Percentiles rank a stretch among this genome's conserved stretches.
Evolutionary conservation across 2,797 vertebrate species (phyloP).

Genomic region (Ctenopoma multispine): DNA sequence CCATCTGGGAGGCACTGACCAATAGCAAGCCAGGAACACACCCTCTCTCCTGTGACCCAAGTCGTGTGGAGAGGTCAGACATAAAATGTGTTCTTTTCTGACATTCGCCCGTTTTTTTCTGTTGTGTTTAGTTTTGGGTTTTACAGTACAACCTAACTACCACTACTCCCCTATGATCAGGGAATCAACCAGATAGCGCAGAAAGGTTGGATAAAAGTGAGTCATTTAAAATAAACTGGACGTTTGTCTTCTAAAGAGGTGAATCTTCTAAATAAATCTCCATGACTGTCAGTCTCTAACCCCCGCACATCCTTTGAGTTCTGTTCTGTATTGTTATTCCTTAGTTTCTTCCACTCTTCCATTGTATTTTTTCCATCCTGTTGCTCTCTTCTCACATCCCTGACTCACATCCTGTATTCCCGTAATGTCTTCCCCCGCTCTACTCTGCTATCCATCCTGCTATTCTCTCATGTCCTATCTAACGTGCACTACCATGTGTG

Average conservation of each 20-base stretch:
- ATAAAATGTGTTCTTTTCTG: slow-evolving; percentile 1
- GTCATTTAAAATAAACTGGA: background rate
- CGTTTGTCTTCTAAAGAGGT: slow-evolving; percentile 21
- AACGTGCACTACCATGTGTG: slow-evolving; percentile 4
- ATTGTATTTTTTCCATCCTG: slow-evolving; percentile 42
- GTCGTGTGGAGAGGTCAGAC: slow-evolving; percentile 90
- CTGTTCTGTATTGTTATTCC: slow-evolving; percentile 34
- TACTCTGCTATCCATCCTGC: slow-evolving; percentile 65
- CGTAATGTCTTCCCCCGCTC: slow-evolving; percentile 24
- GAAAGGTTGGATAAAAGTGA: slow-evolving; percentile 2
- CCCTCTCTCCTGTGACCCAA: slow-evolving; percentile 88
- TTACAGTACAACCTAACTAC: background rate
- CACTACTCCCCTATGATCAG: background rate
- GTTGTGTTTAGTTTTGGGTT: background rate
- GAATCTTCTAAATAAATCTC: slow-evolving; percentile 19
- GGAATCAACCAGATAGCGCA: slow-evolving; percentile 7
- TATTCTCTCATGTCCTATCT: slow-evolving; percentile 52
- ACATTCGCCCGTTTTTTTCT: background rate
- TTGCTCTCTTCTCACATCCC: slow-evolving; percentile 55
- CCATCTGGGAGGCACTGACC: slow-evolving; percentile 97
- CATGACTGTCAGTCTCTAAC: slow-evolving; percentile 15
- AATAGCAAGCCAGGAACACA: slow-evolving; percentile 97
- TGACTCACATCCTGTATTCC: slow-evolving; percentile 67
- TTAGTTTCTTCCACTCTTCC: slow-evolving; percentile 27
- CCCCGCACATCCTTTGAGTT: slow-evolving; percentile 47